phyloP scores from a whole-genome alignment of 2,113 vertebrate species.

The Furnarius figulus region DNA sequence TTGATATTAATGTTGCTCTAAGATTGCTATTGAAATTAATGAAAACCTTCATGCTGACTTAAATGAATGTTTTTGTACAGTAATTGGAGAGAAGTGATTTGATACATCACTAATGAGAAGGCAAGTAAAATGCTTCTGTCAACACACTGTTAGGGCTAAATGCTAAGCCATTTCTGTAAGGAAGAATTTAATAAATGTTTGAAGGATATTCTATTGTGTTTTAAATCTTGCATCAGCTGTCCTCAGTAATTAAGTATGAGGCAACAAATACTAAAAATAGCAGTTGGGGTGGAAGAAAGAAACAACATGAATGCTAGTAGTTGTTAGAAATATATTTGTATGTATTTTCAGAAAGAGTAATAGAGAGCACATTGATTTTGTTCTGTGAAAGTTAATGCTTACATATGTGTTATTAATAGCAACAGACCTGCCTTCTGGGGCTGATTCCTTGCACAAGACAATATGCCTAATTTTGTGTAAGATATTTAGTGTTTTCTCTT shows the following conservation, averaged over 20 bases:
- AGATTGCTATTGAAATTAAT: not conserved
- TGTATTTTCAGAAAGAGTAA: not conserved
- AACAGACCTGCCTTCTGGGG: not conserved
- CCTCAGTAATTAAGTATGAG: not conserved
- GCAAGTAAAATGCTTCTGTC: constrained; percentile 6
- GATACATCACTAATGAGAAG: not conserved
- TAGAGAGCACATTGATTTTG: not conserved
- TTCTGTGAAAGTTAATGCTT: not conserved
- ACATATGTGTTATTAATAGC: not conserved
- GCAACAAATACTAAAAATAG: not conserved
- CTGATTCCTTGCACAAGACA: not conserved
- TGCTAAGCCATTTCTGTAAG: not conserved
- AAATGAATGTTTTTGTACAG: not conserved
- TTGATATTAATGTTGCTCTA: not conserved
- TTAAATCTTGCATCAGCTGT: not conserved
- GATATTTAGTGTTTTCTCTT: not conserved
- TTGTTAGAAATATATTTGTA: not conserved
- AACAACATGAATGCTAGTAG: not conserved
- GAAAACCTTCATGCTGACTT: not conserved
- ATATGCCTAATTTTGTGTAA: not conserved
- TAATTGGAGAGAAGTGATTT: not conserved
- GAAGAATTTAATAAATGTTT: not conserved
- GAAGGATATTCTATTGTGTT: not conserved
- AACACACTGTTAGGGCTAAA: not conserved
- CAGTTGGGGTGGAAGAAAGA: not conserved